phyloP scores from a whole-genome alignment of 2,113 vertebrate genomes.

The Cervus canadensis region DNA sequence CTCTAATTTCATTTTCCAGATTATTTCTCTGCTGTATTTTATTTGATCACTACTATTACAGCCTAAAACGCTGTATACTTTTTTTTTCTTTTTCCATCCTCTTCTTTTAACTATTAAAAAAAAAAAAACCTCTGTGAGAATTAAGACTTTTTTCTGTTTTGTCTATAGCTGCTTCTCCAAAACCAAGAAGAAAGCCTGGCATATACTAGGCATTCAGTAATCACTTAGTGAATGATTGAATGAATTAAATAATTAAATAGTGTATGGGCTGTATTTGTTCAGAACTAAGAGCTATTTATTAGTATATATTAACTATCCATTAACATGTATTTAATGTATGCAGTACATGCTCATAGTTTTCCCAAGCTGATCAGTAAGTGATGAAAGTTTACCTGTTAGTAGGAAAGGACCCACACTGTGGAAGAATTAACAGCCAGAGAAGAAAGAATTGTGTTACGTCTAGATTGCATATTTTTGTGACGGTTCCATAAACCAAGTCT shows the following conservation, averaged over 20 bases:
- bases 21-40: not conserved
- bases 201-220: not conserved
- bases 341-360: not conserved
- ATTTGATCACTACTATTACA: not conserved
- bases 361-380: not conserved
- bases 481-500: not conserved
- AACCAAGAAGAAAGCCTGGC: not conserved
- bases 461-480: not conserved
- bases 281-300: not conserved
- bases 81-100: not conserved
- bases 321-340: not conserved
- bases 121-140: not conserved
- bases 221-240: not conserved
- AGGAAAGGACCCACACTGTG: not conserved
- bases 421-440: not conserved
- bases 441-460: not conserved
- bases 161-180: not conserved
- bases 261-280: not conserved
- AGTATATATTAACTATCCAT: not conserved
- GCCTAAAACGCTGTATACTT: not conserved
- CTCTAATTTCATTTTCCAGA: not conserved
- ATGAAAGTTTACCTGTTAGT: not conserved
- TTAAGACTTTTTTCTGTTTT: not conserved
- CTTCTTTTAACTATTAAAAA: not conserved
- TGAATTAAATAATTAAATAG: not conserved